Evolutionary conservation across 2,113 vertebrate genomes (phyloP).

Genomic region (Peromyscus maniculatus): DNA sequence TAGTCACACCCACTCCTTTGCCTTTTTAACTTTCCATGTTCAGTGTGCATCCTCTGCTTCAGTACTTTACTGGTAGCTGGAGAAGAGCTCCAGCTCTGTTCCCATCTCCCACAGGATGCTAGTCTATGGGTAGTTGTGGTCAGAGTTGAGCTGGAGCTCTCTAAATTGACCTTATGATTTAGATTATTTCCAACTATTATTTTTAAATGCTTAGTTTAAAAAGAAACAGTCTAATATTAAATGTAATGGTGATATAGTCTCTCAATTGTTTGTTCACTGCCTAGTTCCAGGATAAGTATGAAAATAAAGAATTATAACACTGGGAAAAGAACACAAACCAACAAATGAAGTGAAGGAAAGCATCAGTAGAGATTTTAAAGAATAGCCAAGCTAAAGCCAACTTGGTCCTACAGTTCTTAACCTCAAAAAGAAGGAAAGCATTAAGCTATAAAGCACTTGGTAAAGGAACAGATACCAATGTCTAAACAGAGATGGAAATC

Average conservation of each 20-base stretch:
- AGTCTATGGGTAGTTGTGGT: too few species aligned
- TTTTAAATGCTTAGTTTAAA: not conserved
- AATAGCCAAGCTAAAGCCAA: not conserved
- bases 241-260: not conserved
- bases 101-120: not conserved
- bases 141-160: not conserved
- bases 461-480: slow-evolving; percentile 21
- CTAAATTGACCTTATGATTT: not conserved
- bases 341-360: slow-evolving; percentile 5
- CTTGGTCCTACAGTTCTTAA: slow-evolving; percentile 53
- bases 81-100: not conserved
- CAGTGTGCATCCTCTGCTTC: not conserved
- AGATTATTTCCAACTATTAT: not conserved
- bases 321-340: slow-evolving; percentile 3
- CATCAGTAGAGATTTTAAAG: not conserved
- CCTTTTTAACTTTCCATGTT: not conserved
- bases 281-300: not conserved
- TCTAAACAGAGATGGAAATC: slow-evolving; percentile 32
- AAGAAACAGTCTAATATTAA: not conserved
- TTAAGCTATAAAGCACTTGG: not conserved
- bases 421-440: not conserved
- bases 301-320: slow-evolving; percentile 5
- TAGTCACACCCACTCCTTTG: not conserved
- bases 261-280: not conserved
- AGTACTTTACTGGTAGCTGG: not conserved